phyloP scores from a whole-genome alignment of 2,888 invertebrate genomes.

The Heliconius sara region DNA sequence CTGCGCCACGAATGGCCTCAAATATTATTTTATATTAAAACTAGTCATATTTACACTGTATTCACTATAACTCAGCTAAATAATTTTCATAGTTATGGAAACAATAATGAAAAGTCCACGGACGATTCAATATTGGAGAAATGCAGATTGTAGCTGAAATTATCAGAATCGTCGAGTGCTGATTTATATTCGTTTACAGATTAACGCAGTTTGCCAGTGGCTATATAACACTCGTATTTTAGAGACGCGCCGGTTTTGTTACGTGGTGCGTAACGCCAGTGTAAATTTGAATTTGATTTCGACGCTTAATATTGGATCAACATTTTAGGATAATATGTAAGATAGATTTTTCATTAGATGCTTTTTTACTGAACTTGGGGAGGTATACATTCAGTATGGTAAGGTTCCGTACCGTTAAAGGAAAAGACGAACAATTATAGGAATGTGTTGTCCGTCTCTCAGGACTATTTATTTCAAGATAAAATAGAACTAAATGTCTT shows the following conservation, averaged over 20 bases:
- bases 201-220: background rate
- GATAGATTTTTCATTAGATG: background rate
- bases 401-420: no score
- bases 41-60: background rate
- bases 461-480: no score
- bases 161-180: background rate
- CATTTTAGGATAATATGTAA: background rate
- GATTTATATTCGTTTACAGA: slow-evolving; percentile 15
- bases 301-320: background rate
- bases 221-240: background rate
- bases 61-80: background rate
- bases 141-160: background rate
- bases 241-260: background rate
- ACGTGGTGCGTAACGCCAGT: background rate
- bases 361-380: background rate
- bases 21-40: no score
- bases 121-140: background rate
- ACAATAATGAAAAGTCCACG: background rate
- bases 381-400: no score
- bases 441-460: no score
- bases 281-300: background rate
- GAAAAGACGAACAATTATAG: no score
- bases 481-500: no score
- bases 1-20: no score
- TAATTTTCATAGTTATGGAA: background rate